Percentiles rank a stretch among this genome's conserved stretches.
These are phyloP conservation scores for Parnassius smintheus DNA, from an alignment of 2,888 invertebrate genomes.

Conservation along the genomic window DNA sequence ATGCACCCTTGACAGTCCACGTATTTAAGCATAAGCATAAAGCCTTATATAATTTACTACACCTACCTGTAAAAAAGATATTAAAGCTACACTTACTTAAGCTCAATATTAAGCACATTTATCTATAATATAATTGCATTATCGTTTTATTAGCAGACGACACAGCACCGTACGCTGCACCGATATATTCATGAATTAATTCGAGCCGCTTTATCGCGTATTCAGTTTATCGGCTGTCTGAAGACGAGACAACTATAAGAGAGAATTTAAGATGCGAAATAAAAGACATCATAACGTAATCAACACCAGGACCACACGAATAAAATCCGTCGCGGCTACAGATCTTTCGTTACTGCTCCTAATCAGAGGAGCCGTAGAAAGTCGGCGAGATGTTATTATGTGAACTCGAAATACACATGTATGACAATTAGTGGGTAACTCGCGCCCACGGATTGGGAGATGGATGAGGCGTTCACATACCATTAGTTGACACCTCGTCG, in stretches of 20 bases:
- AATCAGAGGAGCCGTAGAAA: conserved; percentile 56
- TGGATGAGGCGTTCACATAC: conserved; percentile 63
- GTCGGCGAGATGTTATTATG: conserved; percentile 65
- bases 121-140: background rate
- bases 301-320: conserved; percentile 14
- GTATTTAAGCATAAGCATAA: conserved; percentile 35
- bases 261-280: conserved; percentile 5
- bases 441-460: conserved; percentile 51
- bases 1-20: conserved; percentile 35
- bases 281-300: conserved; percentile 12
- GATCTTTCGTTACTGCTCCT: conserved; percentile 63
- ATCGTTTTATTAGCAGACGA: background rate
- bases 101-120: background rate
- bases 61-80: too few relatives aligned
- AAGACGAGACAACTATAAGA: background rate
- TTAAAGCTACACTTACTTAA: too few relatives aligned
- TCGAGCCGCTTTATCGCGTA: background rate
- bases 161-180: background rate
- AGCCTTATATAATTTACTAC: conserved; percentile 37
- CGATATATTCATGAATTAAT: background rate
- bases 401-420: conserved; percentile 75
- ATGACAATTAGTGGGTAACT: conserved; percentile 68
- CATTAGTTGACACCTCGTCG: conserved; percentile 66
- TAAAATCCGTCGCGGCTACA: conserved; percentile 43
- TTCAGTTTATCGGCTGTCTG: background rate